Evolutionary conservation across 2,888 invertebrate genomes (phyloP).

Genomic region (Rotaria magnacalcarata): DNA sequence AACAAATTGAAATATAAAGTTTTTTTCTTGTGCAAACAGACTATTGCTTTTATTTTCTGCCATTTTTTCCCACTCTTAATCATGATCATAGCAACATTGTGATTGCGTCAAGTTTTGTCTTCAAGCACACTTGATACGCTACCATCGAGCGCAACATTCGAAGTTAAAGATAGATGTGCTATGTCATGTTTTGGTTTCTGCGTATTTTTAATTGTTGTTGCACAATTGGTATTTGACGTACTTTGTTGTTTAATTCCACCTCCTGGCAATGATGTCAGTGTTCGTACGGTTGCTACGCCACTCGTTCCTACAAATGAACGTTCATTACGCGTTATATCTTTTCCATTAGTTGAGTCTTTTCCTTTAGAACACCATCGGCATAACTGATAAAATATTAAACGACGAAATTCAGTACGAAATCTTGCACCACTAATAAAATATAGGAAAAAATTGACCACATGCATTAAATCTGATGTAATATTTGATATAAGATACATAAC

Average conservation of each 20-base stretch:
- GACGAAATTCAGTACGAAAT: constrained; percentile 43
- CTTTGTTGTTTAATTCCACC: neutral
- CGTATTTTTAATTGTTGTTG: neutral
- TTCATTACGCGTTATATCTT: neutral
- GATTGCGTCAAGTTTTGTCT: neutral
- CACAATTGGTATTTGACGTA: neutral
- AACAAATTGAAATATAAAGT: neutral
- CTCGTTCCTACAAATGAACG: neutral
- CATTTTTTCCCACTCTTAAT: neutral
- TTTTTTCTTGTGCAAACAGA: neutral
- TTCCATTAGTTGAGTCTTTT: neutral
- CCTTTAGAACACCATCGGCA: neutral
- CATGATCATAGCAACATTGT: neutral
- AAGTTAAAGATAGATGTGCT: neutral
- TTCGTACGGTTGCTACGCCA: neutral
- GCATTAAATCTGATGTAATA: constrained; percentile 11
- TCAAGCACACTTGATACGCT: neutral
- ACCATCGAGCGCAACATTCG: neutral
- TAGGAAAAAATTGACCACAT: constrained; percentile 39
- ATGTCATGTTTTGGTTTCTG: neutral
- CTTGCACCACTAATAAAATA: constrained; percentile 43
- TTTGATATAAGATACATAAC: constrained; percentile 11
- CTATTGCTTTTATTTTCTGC: neutral
- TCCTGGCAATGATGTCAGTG: neutral
- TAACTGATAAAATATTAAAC: constrained; percentile 8